Evolutionary conservation across 1,140 invertebrate species (phyloP), one percentile per base, ranked within the genome.

Genomic region (Notospermus geniculatus): DNA sequence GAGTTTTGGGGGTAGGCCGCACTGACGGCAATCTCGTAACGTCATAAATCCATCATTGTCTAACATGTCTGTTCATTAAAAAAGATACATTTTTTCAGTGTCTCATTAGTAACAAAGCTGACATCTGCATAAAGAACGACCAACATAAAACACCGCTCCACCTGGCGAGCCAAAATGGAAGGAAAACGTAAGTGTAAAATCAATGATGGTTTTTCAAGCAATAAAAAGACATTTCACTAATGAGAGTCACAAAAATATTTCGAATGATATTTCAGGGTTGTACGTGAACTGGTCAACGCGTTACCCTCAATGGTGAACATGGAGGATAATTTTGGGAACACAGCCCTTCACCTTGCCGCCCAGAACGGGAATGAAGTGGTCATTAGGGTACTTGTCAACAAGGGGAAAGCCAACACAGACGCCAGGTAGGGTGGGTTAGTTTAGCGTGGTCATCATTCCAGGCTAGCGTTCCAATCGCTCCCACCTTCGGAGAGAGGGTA

Each of bases 201-300:
- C 19, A 25, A 23, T 4, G 19, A 17, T 2, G 4, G 17, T 23
- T 15, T n/a, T n/a, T n/a, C n/a, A n/a, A n/a, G n/a, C n/a, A n/a
- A n/a, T n/a, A n/a, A n/a, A n/a, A n/a, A n/a, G n/a, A n/a, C n/a
- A n/a, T n/a, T n/a, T n/a, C n/a, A n/a, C n/a, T n/a, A n/a, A n/a
- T n/a, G n/a, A n/a, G n/a, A n/a, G n/a, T n/a, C n/a, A n/a, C n/a
- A n/a, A n/a, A n/a, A n/a, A n/a, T n/a, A n/a, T n/a, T n/a, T n/a
- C n/a, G n/a, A n/a, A n/a, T n/a, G n/a, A n/a, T 90, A 88, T 74
- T 88, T 90, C 71, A 93, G 91, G 1, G 74, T 82, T 61, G 80
- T 81, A 13, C 52, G 72, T 57, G 77, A 80, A 57, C 55, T 84
- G n/a, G 66, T 83, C 19, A 64, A 71, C n/a, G 46, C 68, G 4